Percentiles rank a stretch among this genome's conserved stretches.
phyloP scores from a whole-genome alignment of 2,797 vertebrate species.

The Phalanger gymnotis region DNA sequence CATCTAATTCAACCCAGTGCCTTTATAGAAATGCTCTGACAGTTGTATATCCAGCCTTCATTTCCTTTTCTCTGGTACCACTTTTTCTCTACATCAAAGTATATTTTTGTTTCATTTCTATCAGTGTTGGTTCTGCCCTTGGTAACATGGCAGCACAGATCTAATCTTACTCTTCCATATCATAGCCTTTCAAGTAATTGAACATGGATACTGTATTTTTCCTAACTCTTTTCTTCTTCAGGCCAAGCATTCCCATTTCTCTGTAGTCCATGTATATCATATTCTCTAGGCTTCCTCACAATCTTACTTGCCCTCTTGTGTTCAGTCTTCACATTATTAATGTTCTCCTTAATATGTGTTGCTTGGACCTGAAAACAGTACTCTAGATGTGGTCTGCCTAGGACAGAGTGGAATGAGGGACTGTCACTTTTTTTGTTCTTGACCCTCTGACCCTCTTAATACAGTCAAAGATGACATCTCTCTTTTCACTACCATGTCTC shows the following conservation, averaged over 20 bases:
- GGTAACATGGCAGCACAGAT: background rate
- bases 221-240: background rate
- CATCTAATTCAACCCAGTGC: background rate
- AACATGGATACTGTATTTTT: background rate
- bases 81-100: background rate
- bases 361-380: background rate
- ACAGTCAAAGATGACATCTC: background rate
- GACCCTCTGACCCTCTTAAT: background rate
- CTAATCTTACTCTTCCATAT: background rate
- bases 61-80: background rate
- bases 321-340: background rate
- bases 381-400: background rate
- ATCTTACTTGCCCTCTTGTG: background rate
- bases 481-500: background rate
- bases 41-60: background rate
- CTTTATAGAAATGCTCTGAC: background rate
- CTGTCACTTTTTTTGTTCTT: background rate
- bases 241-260: background rate
- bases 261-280: background rate
- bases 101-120: background rate
- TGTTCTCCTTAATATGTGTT: background rate
- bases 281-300: background rate
- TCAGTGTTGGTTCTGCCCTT: background rate
- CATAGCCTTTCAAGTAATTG: background rate
- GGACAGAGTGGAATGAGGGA: background rate